A percentile compares a stretch with the other conserved stretches of the same genome.
Evolutionary conservation across 2,797 vertebrate species (phyloP).

Genomic region (Melanitta fusca): DNA sequence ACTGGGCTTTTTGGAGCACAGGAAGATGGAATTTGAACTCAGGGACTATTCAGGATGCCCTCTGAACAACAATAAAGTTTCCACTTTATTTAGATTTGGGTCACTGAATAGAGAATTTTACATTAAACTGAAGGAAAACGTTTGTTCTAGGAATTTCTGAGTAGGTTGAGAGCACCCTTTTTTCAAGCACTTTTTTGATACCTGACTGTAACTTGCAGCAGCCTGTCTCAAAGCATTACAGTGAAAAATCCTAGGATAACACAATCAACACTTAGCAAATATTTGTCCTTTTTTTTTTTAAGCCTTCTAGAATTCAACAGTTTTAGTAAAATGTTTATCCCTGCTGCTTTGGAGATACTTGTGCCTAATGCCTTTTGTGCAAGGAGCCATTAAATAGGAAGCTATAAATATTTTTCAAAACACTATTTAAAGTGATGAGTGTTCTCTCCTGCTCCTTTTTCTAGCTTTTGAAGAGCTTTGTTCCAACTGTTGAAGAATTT

Average conservation of each 20-base stretch:
- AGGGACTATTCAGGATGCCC: background rate
- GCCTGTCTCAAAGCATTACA: background rate
- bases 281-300: background rate
- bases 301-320: background rate
- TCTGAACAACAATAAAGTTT: background rate
- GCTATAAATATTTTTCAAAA: background rate
- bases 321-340: background rate
- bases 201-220: background rate
- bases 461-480: background rate
- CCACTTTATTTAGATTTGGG: constrained; percentile 2
- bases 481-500: background rate
- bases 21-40: constrained; percentile 18
- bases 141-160: background rate
- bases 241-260: background rate
- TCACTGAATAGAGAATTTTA: background rate
- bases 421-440: background rate
- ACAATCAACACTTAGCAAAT: background rate
- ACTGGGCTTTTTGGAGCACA: background rate
- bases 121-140: background rate
- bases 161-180: background rate
- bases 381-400: no score
- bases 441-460: background rate
- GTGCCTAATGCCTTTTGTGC: background rate
- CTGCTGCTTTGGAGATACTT: background rate
- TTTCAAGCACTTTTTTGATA: background rate